Evolutionary conservation across 2,797 vertebrate species (phyloP), one percentile per base, ranked within the genome.

Genomic region (Sternotherus odoratus): DNA sequence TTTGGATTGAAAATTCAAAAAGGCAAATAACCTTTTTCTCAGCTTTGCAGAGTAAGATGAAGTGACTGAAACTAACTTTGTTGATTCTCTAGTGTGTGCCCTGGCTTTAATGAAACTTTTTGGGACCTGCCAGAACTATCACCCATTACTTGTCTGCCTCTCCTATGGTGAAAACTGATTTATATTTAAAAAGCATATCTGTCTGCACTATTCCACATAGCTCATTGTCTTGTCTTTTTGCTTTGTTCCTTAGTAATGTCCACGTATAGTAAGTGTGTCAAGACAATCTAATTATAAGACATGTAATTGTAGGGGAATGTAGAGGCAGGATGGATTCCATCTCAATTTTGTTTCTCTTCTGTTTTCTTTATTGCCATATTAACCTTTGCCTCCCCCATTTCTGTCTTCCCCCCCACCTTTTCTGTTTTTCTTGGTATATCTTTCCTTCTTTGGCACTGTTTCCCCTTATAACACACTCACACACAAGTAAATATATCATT

Each of bases 1-100:
- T 92, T 93, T 82, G 84, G 33, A 63, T 10, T 81, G 84, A 85
- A 91, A 81, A 7, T 54, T 43, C 28, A 57, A 54, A 81, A 92
- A 79, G 12, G 24, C 80, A 78, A 82, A 43, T 69, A 48, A 46
- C 8, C 16, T 77, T 63, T 77, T 60, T 57, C 80, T 24, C 12
- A 83, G 12, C 21, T 85, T 5, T 4, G 3, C 8, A 54, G 17
- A 72, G 3, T 33, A 74, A 79, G 91, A 79, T 69, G 15, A 46
- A 86, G 30, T 36, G 6, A 88, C 6, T 36, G 4, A 46, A 39
- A 30, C 56, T 79, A 46, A 51, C 21, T 66, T 72, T 92, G 21
- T 66, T 26, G 24, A 79, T 83, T 95, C 50, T 83, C 24, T 86
- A 21, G 9, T 21, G 82, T 36, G 50, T 83, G 81, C 16, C 17